phyloP scores from a whole-genome alignment of 2,888 invertebrate species.

The Drosophila acutilabella region DNA sequence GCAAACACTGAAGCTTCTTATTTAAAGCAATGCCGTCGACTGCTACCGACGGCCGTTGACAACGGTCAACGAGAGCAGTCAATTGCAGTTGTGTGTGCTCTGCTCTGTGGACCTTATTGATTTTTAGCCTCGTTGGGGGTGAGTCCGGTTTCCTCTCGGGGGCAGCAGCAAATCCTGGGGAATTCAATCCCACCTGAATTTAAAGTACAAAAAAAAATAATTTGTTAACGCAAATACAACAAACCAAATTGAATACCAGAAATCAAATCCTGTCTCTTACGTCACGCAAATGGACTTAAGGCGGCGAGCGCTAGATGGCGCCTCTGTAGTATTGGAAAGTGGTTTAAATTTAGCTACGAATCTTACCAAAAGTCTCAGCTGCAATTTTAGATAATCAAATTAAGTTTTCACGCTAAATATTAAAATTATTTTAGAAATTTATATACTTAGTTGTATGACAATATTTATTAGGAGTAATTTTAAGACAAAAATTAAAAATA shows the following conservation, averaged over 20 bases:
- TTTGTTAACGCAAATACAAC: not conserved
- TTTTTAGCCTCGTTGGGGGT: conserved; percentile 1
- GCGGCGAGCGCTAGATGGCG: not conserved
- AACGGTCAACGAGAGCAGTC: conserved; percentile 21
- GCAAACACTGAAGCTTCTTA: not conserved
- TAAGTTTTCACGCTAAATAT: not conserved
- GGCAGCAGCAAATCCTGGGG: not conserved
- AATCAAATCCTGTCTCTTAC: not conserved
- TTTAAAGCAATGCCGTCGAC: conserved; percentile 6
- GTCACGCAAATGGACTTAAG: not conserved
- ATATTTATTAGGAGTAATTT: conserved; percentile 13
- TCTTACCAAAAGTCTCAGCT: not conserved
- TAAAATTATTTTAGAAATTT: not conserved
- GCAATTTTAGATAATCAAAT: conserved; percentile 1
- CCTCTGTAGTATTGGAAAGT: too few relatives aligned
- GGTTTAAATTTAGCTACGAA: too few relatives aligned
- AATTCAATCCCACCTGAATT: conserved; percentile 10
- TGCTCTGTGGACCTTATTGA: conserved; percentile 6
- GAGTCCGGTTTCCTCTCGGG: not conserved
- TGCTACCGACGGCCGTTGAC: conserved; percentile 24
- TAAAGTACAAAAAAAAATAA: not conserved
- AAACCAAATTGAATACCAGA: not conserved
- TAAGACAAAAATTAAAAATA: conserved; percentile 2
- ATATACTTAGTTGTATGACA: not conserved
- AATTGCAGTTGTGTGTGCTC: conserved; percentile 8